These are phyloP conservation scores for Phylloscopus whistleri DNA, from an alignment of 2,113 vertebrate genomes.

Conservation along the genomic window DNA sequence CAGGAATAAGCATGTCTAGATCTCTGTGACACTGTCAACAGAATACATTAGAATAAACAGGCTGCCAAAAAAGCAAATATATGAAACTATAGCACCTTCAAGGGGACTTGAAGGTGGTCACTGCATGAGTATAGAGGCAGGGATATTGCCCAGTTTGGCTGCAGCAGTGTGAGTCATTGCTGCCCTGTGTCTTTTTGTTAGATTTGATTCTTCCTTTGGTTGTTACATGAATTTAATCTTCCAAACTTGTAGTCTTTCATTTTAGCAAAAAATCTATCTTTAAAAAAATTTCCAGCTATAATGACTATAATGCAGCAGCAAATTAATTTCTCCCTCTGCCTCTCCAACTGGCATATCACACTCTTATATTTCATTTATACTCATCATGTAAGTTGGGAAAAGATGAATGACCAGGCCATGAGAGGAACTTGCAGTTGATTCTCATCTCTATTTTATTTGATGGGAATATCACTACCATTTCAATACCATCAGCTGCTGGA, in stretches of 20 bases:
- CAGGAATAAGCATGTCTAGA: neutral
- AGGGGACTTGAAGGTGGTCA: neutral
- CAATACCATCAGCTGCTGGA: neutral
- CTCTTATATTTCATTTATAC: neutral
- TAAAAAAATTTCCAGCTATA: neutral
- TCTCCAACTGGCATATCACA: neutral
- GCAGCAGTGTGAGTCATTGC: neutral
- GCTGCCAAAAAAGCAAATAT: neutral
- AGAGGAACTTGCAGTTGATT: neutral
- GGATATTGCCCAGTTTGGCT: neutral
- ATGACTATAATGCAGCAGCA: neutral
- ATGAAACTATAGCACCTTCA: neutral
- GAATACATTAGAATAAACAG: neutral
- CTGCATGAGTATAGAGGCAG: neutral
- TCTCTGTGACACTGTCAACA: neutral
- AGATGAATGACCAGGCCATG: neutral
- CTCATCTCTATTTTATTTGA: neutral
- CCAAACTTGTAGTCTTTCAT: neutral
- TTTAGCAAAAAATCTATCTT: neutral
- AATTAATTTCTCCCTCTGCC: fast-evolving
- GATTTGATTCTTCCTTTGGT: neutral
- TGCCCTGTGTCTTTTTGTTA: neutral
- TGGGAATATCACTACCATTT: neutral
- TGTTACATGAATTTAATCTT: neutral
- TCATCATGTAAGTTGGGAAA: neutral